phyloP scores from a whole-genome alignment of 2,797 vertebrate genomes.

The Brotogeris chrysoptera region DNA sequence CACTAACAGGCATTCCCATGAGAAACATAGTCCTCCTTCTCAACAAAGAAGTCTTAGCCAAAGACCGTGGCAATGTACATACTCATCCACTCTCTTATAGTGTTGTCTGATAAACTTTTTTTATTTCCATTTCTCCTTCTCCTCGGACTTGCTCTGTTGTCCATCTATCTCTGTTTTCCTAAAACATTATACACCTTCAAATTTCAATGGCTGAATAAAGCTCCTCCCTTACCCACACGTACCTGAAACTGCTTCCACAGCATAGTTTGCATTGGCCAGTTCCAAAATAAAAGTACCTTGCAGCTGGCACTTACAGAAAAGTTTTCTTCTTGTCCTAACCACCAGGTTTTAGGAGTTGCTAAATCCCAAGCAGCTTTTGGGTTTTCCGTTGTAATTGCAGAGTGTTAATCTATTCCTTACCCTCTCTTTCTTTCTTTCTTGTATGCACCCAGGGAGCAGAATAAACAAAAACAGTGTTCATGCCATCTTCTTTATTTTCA shows the following conservation, averaged over 20 bases:
- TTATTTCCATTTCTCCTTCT: not conserved
- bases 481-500: not conserved
- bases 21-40: not conserved
- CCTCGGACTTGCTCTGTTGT: not conserved
- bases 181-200: not conserved
- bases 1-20: not conserved
- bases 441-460: not conserved
- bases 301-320: not conserved
- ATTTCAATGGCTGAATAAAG: not conserved
- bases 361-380: not conserved
- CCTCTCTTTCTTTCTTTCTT: not conserved
- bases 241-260: not conserved
- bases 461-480: not conserved
- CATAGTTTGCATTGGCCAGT: not conserved
- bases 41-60: not conserved
- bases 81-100: not conserved
- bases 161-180: not conserved
- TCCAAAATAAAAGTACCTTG: not conserved
- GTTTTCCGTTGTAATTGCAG: not conserved
- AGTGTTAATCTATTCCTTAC: not conserved
- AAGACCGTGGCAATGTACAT: not conserved
- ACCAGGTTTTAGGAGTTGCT: not conserved
- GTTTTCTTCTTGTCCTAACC: not conserved
- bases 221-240: not conserved
- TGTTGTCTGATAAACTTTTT: not conserved